phyloP scores from a whole-genome alignment of 2,888 invertebrate genomes.

The Tinea semifulvella region DNA sequence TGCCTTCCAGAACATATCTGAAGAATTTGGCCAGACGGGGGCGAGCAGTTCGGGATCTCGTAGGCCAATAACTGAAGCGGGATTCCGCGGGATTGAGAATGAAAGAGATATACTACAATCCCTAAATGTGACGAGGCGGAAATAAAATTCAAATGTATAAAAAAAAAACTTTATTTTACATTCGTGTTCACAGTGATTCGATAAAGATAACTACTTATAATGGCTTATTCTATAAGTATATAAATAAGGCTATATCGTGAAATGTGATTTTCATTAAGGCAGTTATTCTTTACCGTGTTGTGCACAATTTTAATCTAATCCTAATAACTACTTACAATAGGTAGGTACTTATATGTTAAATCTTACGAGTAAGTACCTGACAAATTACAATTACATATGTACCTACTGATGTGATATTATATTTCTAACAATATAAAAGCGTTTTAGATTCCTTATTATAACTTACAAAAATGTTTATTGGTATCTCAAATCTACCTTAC shows the following conservation, averaged over 20 bases:
- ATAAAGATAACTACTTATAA: conserved; percentile 9
- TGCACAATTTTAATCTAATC: conserved; percentile 23
- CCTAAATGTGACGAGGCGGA: background rate
- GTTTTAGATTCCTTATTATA: conserved; percentile 1
- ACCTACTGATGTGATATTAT: background rate
- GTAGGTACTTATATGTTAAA: conserved; percentile 22
- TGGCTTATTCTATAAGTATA: conserved; percentile 32
- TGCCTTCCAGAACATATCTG: no score
- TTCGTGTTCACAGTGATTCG: conserved; percentile 5
- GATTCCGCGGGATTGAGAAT: no score
- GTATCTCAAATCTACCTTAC: no score
- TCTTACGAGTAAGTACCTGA: background rate
- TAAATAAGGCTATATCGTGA: conserved; percentile 64
- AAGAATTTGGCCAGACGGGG: no score
- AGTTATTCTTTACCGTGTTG: conserved; percentile 54
- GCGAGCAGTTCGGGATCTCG: no score
- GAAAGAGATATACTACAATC: background rate
- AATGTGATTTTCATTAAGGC: conserved; percentile 59
- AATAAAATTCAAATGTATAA: background rate
- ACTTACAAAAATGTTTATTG: no score
- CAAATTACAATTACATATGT: background rate
- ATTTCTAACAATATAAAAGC: background rate
- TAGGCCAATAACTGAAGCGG: no score
- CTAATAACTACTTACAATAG: conserved; percentile 41
- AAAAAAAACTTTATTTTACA: conserved; percentile 9